Conservation (phyloP, 2,888 invertebrate genomes). For the Synanthedon vespiformis region DNA sequence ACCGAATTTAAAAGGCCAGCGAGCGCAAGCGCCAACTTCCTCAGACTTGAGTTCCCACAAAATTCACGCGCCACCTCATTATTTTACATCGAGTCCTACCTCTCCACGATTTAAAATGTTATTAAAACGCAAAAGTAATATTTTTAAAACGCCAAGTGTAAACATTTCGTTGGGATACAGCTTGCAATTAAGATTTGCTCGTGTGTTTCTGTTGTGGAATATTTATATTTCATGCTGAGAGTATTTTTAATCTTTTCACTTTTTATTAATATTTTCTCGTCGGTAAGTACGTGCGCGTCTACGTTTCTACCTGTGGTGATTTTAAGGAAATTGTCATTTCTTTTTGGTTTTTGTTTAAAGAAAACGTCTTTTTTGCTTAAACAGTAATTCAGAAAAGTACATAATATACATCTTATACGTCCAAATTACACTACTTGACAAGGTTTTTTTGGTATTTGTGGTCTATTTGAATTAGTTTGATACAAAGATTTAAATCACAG, state of each 20-base stretch:
- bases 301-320: no score
- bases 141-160: conserved; percentile 44
- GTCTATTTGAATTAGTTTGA: no score
- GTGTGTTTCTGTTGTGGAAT: conserved; percentile 26
- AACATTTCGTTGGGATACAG: conserved; percentile 10
- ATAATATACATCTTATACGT: no score
- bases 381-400: no score
- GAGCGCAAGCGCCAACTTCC: not conserved
- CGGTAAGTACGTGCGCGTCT: no score
- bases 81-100: conserved; percentile 44
- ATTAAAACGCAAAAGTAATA: conserved; percentile 56
- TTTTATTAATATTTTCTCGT: not conserved
- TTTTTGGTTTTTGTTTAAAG: no score
- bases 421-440: no score
- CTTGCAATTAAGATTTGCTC: conserved; percentile 44
- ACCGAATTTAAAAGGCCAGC: conserved; percentile 1
- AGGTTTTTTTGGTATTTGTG: no score
- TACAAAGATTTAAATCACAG: no score
- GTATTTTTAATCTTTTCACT: conserved; percentile 18
- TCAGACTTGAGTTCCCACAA: conserved; percentile 5
- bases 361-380: no score
- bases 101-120: conserved; percentile 35
- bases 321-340: no score
- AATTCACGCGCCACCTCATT: conserved; percentile 50
- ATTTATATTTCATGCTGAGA: conserved; percentile 15